Evolutionary conservation across 2,888 invertebrate species (phyloP), one percentile per base, ranked within the genome.

Genomic region (Chironomus tentans): DNA sequence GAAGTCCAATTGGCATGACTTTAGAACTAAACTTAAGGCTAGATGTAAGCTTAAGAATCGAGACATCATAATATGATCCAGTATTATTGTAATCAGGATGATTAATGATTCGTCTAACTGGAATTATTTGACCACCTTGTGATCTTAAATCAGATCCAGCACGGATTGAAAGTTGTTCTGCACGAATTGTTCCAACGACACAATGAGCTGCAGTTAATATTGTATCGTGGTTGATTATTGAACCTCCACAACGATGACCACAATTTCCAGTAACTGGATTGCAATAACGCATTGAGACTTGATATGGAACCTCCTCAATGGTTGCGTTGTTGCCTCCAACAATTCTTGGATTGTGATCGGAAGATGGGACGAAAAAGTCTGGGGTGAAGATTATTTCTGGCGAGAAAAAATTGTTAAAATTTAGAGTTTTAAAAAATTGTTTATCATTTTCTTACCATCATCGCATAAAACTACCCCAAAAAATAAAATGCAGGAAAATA

Each of bases 71-170:
- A 15, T 74, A 74, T 7, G n/a, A 46, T 21, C 74, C 74, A 15
- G 18, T 47, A 2, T 4, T 22, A 22, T 68, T 47, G 47, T 74
- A 74, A 10, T 74, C 74, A 1, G 21, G 47, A 68, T 74, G 74
- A 10, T 68, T 15, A 7, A 65, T 13, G 2, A 74, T 13, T 21
- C 48, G 22, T n/a, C 18, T 48, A 6, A 68, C 74, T 18, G 65
- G 46, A 7, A 74, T 21, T n/a, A 68, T 0, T 48, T 74, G 74
- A n/a, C 74, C 74, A 22, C 74, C 74, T 74, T 74, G 74, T 1
- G 24, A 24, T 68, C 74, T 65, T 12, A 74, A 62, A 46, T 72
- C 72, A 46, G 72, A 72, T 6, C 72, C 72, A 28, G 72, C 72
- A 12, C 72, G 72, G 15, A 74, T 74, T 62, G 65, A 48, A 28